Conservation (phyloP, 2,888 invertebrate species). For the Mimumesa dahlbomi region DNA sequence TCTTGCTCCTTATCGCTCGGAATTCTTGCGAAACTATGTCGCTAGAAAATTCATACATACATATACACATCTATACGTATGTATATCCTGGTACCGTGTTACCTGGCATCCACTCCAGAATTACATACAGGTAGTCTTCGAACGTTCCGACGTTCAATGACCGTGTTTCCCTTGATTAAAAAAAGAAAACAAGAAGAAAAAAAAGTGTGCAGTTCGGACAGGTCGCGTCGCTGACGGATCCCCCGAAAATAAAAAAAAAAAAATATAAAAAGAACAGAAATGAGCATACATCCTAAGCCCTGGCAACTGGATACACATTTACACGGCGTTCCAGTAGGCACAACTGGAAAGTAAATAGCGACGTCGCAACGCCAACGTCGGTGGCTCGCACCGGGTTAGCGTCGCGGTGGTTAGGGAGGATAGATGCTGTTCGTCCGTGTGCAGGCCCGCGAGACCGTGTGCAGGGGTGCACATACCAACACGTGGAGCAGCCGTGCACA, state of each 20-base stretch:
- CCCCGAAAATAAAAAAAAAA: neutral
- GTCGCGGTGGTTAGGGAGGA: constrained; percentile 54
- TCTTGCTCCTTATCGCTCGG: too few relatives aligned
- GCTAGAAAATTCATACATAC: too few relatives aligned
- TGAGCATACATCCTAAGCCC: constrained; percentile 33
- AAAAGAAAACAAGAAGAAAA: too few relatives aligned
- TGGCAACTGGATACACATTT: constrained; percentile 51
- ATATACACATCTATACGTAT: too few relatives aligned
- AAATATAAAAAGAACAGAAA: constrained; percentile 18
- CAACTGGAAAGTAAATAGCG: constrained; percentile 60
- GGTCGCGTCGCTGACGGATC: too few relatives aligned
- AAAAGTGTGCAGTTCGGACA: too few relatives aligned
- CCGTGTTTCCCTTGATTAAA: too few relatives aligned
- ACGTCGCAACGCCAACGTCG: constrained; percentile 47
- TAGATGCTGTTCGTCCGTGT: constrained; percentile 57
- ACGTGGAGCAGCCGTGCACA: constrained; percentile 57
- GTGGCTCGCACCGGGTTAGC: constrained; percentile 46
- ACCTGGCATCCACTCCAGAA: too few relatives aligned
- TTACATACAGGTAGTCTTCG: too few relatives aligned
- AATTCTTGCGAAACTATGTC: too few relatives aligned
- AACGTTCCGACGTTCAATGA: too few relatives aligned
- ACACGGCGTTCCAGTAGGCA: constrained; percentile 46
- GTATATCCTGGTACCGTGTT: too few relatives aligned
- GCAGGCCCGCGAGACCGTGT: constrained; percentile 49
- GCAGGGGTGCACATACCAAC: constrained; percentile 64